A percentile compares a stretch with the other conserved stretches of the same genome.
phyloP scores from a whole-genome alignment of 2,888 invertebrate genomes.

The Drosophila paramelanica region DNA sequence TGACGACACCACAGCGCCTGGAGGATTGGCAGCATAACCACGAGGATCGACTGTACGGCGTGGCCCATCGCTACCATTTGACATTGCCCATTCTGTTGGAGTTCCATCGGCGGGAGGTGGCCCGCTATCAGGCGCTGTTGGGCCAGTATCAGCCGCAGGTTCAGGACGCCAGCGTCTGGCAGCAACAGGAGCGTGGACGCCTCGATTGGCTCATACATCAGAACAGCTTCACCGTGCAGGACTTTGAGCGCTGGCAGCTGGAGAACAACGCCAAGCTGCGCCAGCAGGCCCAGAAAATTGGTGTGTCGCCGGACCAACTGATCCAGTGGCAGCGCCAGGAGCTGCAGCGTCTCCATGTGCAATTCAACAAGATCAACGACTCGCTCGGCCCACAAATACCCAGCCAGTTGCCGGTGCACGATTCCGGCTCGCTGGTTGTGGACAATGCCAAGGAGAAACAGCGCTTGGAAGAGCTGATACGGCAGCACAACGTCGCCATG shows the following conservation, averaged over 20 bases:
- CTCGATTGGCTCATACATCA: slow-evolving; percentile 84
- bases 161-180: slow-evolving; percentile 76
- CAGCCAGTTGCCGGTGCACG: slow-evolving; percentile 20
- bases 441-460: slow-evolving; percentile 74
- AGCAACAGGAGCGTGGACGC: slow-evolving; percentile 80
- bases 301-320: slow-evolving; percentile 74
- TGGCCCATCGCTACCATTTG: slow-evolving; percentile 77
- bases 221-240: slow-evolving; percentile 79
- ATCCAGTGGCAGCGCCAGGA: slow-evolving; percentile 82
- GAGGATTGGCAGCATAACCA: slow-evolving; percentile 83
- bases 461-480: slow-evolving; percentile 78
- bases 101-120: slow-evolving; percentile 82
- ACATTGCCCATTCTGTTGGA: slow-evolving; percentile 76
- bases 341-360: slow-evolving; percentile 74
- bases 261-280: slow-evolving; percentile 74
- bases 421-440: slow-evolving; percentile 56
- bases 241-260: slow-evolving; percentile 82
- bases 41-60: slow-evolving; percentile 79
- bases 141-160: slow-evolving; percentile 76
- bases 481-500: slow-evolving; percentile 82
- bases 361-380: slow-evolving; percentile 79
- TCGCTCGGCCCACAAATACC: slow-evolving; percentile 58
- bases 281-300: slow-evolving; percentile 70
- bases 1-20: slow-evolving; percentile 71
- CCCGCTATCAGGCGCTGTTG: slow-evolving; percentile 73